Base-by-base conservation (phyloP, 2,888 invertebrate genomes). In the Pomacea canaliculata region DNA sequence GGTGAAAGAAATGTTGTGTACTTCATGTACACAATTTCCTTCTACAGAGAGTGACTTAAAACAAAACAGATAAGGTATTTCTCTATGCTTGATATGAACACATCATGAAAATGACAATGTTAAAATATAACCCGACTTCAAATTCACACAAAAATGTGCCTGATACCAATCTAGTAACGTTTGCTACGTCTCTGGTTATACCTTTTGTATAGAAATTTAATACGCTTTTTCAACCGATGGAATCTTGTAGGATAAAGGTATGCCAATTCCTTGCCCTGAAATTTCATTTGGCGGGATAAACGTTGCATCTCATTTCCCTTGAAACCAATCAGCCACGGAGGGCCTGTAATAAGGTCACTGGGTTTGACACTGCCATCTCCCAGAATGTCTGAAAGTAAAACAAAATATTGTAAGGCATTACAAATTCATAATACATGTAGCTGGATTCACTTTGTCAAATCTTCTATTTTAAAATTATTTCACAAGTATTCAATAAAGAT, bases 311-410 rank as follows among this genome's bases (percentile, higher is more conserved):
- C 97, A 88, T 95, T 95, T 0, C 96, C 97, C 23, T 93, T 93
- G 70, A 97, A 94, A 71, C 98, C 98, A 85, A 96, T 93, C 60
- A 99, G 92, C 98, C 98, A 99, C 0, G 93, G 91, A 0, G 98
- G 98, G 10, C 97, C 93, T 79, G 94, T 94, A 19, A 97, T 91
- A 19, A 97, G 93, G 88, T 94, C 94, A 0, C 95, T 94, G 0
- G 98, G 98, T 90, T 97, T 96, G 10, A 95, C 83, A 23, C 93
- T 92, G 59, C 95, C 96, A 87, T 95, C 94, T 3, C 98, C 98
- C 73, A 99, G 92, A 78, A 99, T 97, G 90, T 99, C 93, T 92
- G 84, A 59, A 85, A 83, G 10, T n/a, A 67, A 23, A 18, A 48
- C 65, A 51, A 12, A 73, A 19, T 46, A 23, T n/a, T 56, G 8